Evolutionary conservation across 2,797 vertebrate genomes (phyloP).

Genomic region (Galaxias olidus): DNA sequence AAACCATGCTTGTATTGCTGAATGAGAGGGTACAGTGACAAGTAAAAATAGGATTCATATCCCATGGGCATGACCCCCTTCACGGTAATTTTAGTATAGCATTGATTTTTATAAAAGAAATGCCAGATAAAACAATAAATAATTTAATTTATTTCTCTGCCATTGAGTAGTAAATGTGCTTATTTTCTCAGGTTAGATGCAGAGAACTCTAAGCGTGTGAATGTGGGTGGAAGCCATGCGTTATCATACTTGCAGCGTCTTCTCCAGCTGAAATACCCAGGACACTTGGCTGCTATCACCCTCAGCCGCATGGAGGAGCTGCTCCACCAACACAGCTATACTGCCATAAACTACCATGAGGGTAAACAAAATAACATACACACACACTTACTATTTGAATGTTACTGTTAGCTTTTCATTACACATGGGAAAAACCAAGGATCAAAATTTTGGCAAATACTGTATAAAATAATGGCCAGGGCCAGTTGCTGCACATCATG

Average conservation of each 20-base stretch:
- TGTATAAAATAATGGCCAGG: too few relatives aligned
- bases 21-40: too few relatives aligned
- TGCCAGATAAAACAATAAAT: too few relatives aligned
- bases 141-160: background rate
- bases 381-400: background rate
- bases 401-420: too few relatives aligned
- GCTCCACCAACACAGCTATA: slow-evolving; percentile 91
- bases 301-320: slow-evolving; percentile 97
- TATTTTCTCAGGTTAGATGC: slow-evolving; percentile 82
- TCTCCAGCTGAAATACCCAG: slow-evolving; percentile 95
- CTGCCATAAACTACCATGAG: slow-evolving; percentile 86
- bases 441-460: too few relatives aligned
- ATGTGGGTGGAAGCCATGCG: slow-evolving; percentile 91
- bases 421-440: background rate
- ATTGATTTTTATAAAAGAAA: too few relatives aligned
- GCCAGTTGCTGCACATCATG: too few relatives aligned
- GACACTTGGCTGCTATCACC: slow-evolving; percentile 87
- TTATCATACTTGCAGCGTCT: slow-evolving; percentile 92
- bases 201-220: slow-evolving; percentile 90
- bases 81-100: too few relatives aligned
- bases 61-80: too few relatives aligned
- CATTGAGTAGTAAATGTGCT: background rate
- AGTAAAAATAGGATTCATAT: too few relatives aligned
- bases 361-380: slow-evolving; percentile 55
- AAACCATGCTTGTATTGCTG: too few relatives aligned